These are phyloP conservation scores for Australoheros scitulus DNA, from an alignment of 2,113 vertebrate genomes.

Conservation along the genomic window DNA sequence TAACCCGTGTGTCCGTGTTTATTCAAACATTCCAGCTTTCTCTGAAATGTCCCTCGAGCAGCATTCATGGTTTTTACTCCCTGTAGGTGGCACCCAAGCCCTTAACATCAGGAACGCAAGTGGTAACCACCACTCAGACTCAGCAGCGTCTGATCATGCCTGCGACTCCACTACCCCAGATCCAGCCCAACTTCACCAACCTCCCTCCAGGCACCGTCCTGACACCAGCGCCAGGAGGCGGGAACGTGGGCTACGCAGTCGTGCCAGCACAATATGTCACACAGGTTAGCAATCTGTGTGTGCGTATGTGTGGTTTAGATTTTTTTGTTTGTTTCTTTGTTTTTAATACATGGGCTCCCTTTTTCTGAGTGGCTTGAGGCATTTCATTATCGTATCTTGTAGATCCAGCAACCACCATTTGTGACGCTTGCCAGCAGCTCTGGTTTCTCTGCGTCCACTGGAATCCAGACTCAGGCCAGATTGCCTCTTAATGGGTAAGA, in stretches of 20 bases:
- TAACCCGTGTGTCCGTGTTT: slow-evolving; percentile 44
- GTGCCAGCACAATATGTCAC: slow-evolving; percentile 96
- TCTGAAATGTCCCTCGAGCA: background rate
- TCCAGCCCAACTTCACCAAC: slow-evolving; percentile 96
- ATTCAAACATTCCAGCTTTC: background rate
- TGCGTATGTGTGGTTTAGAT: background rate
- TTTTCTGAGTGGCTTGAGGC: background rate
- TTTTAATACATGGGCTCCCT: too few relatives aligned
- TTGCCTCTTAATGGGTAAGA: slow-evolving; percentile 94
- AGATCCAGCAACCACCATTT: slow-evolving; percentile 92
- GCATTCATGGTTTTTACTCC: background rate
- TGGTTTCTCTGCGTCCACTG: slow-evolving; percentile 83
- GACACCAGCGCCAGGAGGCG: slow-evolving; percentile 89
- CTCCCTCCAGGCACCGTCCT: slow-evolving; percentile 94
- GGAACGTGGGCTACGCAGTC: slow-evolving; percentile 93
- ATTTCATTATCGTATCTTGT: background rate
- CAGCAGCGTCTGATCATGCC: slow-evolving; percentile 98
- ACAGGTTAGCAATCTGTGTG: slow-evolving; percentile 81
- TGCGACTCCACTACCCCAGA: slow-evolving; percentile 93
- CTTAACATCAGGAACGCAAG: slow-evolving; percentile 85
- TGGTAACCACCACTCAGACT: slow-evolving; percentile 89
- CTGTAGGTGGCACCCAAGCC: slow-evolving; percentile 92
- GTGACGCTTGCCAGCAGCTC: slow-evolving; percentile 94
- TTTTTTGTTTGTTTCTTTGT: background rate
- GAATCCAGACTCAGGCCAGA: slow-evolving; percentile 91